Evolutionary conservation across 2,113 vertebrate species (phyloP).

Genomic region (Urocitellus parryii): DNA sequence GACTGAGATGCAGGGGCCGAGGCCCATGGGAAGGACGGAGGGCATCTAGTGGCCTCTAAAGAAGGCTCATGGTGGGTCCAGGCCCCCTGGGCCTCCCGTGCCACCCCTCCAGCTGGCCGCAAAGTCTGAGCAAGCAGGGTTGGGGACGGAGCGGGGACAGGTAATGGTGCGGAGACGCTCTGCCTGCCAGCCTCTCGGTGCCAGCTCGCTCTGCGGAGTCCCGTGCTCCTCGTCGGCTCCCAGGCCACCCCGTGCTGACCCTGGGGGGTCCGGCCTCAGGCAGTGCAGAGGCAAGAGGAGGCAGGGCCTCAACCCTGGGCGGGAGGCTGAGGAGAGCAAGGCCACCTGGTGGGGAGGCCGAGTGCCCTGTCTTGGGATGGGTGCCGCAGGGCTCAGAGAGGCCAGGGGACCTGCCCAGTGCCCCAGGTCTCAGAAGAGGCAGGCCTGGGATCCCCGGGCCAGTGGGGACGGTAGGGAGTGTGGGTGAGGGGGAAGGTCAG

Average conservation of each 20-base stretch:
- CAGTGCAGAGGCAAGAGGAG: background rate
- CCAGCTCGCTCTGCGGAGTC: no score
- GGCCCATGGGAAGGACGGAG: background rate
- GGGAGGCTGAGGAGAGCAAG: no score
- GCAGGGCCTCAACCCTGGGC: no score
- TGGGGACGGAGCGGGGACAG: background rate
- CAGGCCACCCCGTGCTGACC: fast-evolving
- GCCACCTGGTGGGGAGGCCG: fast-evolving
- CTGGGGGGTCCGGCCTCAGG: background rate
- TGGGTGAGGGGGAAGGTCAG: no score
- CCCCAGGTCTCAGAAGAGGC: background rate
- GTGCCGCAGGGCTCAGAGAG: background rate
- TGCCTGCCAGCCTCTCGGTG: background rate
- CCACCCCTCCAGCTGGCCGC: no score
- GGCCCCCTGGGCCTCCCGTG: background rate
- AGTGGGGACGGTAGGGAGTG: no score
- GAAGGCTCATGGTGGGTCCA: background rate
- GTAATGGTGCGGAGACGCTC: background rate
- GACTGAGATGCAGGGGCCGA: fast-evolving
- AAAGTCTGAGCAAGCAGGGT: background rate
- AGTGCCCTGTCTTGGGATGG: fast-evolving
- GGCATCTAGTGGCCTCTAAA: background rate
- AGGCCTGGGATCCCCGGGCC: background rate
- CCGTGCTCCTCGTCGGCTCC: background rate
- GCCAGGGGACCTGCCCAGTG: fast-evolving